Base-by-base conservation (phyloP, 2,888 invertebrate species). In the Caenorhabditis sp. region DNA sequence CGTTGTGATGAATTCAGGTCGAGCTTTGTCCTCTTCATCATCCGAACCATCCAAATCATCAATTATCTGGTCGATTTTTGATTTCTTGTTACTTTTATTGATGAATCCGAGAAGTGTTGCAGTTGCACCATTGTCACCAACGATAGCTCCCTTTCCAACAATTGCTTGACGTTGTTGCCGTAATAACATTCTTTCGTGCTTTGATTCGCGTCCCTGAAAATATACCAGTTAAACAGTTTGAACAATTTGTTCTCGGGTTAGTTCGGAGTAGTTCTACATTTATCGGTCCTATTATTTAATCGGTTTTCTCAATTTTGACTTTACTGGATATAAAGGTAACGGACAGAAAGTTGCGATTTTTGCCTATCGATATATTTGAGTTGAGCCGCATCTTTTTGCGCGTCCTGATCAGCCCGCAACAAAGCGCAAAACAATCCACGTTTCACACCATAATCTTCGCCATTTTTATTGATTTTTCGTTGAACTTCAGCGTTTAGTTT, bases 361-460 rank as follows among this genome's bases (percentile, higher is more conserved):
- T 84, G 84, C 51, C 82, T 77, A 62, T 86, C 86, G 66, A 86
- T 84, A 61, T 84, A 81, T 69, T 79, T 82, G 21, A 86, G 67
- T 60, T 84, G 78, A 5, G 81, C 82, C 14, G 77, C 77, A 37
- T 84, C 82, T 37, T 66, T 57, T 68, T 81, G 73, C 26, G 83
- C 83, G 31, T 76, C 78, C 53, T 79, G 82, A 71, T 86, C 86
- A n/a, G 84, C 79, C 59, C 68, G 63, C 27, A 82, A 67, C n/a
- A 84, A 66, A n/a, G 69, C 67, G 51, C 68, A 69, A 58, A 78
- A 80, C 17, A 74, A 50, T 5, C 59, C 57, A 0, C 73, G 65
- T 54, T 63, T 69, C n/a, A 79, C 65, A 21, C 79, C 78, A 59
- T 76, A 84, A 24, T 77, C 76, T 69, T 83, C 81, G n/a, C 84